These are phyloP conservation scores for Planococcus citri DNA, from an alignment of 1,140 invertebrate species.

Conservation along the genomic window DNA sequence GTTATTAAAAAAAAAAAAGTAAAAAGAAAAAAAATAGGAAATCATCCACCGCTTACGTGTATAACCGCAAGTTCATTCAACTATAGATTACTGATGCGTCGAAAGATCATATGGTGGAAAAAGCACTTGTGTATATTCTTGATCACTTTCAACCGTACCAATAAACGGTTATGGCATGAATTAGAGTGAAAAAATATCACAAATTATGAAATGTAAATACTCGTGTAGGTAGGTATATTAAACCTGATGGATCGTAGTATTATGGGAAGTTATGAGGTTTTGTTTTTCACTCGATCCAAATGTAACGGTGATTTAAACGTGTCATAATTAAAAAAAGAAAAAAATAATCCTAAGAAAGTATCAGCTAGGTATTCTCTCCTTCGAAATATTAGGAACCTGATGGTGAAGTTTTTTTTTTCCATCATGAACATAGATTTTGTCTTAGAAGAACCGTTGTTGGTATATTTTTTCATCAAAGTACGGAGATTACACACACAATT, in stretches of 20 bases:
- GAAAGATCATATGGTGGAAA: too few species aligned
- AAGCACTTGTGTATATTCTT: background rate
- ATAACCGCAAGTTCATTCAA: conserved; percentile 6
- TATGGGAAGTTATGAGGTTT: background rate
- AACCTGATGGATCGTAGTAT: background rate
- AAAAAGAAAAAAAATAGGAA: background rate
- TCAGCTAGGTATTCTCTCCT: too few species aligned
- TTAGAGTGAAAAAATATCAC: background rate
- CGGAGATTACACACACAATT: too few species aligned
- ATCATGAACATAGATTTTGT: too few species aligned
- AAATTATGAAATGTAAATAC: background rate
- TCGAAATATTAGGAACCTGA: too few species aligned
- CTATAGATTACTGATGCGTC: background rate
- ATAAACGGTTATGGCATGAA: background rate
- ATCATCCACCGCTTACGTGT: background rate
- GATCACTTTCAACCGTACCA: background rate
- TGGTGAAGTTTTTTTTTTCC: too few species aligned
- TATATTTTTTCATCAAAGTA: too few species aligned
- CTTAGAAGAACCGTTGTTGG: too few species aligned
- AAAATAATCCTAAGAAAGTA: too few species aligned
- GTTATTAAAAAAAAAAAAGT: too few species aligned
- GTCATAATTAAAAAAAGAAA: background rate
- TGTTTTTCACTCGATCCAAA: background rate
- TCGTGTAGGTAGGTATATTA: too few species aligned
- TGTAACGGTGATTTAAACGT: background rate